A percentile compares a stretch with the other conserved stretches of the same genome.
These are phyloP conservation scores for Dysidea cf. avara DNA, from an alignment of 37 sponge, comb jelly and placozoan genomes.

Conservation along the genomic window DNA sequence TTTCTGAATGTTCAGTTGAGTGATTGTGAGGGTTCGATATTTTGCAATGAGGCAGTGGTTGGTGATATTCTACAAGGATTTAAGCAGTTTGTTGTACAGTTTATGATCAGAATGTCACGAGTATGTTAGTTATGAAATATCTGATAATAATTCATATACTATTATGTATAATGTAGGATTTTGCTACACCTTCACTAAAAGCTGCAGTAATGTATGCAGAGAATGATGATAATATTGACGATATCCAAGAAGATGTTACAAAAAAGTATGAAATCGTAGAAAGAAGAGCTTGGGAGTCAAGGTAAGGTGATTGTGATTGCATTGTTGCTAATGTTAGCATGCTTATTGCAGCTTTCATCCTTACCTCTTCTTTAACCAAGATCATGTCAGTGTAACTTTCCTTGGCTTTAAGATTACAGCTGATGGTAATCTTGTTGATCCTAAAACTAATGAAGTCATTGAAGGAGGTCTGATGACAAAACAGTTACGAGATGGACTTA, in stretches of 20 bases:
- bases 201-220: constrained; percentile 30
- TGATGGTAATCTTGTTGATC: constrained; percentile 48
- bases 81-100: constrained; percentile 87
- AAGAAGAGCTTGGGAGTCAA: constrained; percentile 61
- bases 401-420: constrained; percentile 69
- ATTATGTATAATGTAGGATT: constrained; percentile 50
- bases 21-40: constrained; percentile 64
- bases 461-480: constrained; percentile 28
- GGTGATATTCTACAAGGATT: constrained; percentile 72
- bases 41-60: constrained; percentile 41
- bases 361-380: constrained; percentile 93
- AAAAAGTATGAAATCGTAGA: constrained; percentile 45
- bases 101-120: constrained; percentile 90
- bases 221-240: neutral
- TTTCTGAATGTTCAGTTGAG: constrained; percentile 52
- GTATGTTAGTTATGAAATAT: constrained; percentile 21
- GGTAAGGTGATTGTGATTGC: constrained; percentile 14
- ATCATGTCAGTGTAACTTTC: constrained; percentile 76
- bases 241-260: constrained; percentile 7
- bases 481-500: constrained; percentile 34
- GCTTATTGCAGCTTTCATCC: constrained; percentile 74
- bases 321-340: neutral
- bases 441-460: neutral
- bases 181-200: constrained; percentile 77
- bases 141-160: neutral